Evolutionary conservation across 2,113 vertebrate genomes (phyloP).

Genomic region (Nothobranchius furzeri): DNA sequence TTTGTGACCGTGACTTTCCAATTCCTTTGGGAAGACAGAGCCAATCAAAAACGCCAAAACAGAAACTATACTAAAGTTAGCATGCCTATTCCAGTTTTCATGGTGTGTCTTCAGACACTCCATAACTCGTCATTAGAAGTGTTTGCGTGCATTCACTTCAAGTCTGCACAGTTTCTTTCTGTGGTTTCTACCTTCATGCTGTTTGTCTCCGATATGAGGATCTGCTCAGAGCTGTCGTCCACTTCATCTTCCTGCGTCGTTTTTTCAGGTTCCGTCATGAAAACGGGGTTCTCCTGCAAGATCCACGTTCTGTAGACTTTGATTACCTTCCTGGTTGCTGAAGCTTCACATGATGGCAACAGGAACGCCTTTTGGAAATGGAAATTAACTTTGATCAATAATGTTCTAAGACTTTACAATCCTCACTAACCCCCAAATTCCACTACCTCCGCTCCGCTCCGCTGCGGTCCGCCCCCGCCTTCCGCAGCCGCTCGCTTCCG

Average conservation of each 20-base stretch:
- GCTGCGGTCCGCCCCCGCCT: no score
- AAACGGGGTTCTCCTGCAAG: conserved; percentile 89
- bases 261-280: conserved; percentile 93
- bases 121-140: no score
- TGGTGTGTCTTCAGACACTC: no score
- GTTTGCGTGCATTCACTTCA: background rate
- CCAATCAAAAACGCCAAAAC: background rate
- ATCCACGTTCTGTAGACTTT: conserved; percentile 98
- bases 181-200: conserved; percentile 71
- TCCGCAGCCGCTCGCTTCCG: no score
- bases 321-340: conserved; percentile 91
- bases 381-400: background rate
- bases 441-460: no score
- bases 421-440: no score
- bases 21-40: conserved; percentile 45
- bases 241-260: conserved; percentile 77
- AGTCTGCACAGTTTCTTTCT: background rate
- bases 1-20: conserved; percentile 85
- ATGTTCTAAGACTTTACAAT: background rate
- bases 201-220: conserved; percentile 75
- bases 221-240: conserved; percentile 62
- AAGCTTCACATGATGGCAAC: conserved; percentile 91
- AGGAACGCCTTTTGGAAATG: conserved; percentile 87
- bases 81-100: no score
- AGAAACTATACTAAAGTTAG: no score